Conservation (phyloP, 2,113 vertebrate species). For the Gambusia holbrooki region DNA sequence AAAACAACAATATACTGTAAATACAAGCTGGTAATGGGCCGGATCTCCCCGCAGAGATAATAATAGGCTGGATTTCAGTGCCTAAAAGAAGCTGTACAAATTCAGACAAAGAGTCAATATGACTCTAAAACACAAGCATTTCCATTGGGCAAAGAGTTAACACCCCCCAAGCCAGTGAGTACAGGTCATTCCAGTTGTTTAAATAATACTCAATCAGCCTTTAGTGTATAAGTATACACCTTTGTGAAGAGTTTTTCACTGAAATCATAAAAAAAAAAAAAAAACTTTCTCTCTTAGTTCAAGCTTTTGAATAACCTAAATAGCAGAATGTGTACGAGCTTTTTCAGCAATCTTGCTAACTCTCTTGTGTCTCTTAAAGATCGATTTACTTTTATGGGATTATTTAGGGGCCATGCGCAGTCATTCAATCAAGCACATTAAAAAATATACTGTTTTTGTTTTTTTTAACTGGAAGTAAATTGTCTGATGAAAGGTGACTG, state of each 20-base stretch:
- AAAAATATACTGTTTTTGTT: constrained; percentile 12
- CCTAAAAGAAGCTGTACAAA: neutral
- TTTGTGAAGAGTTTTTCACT: constrained; percentile 9
- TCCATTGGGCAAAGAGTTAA: constrained; percentile 21
- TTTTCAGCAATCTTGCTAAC: constrained; percentile 48
- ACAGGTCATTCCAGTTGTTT: constrained; percentile 35
- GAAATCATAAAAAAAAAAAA: constrained; percentile 28
- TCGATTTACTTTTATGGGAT: constrained; percentile 27
- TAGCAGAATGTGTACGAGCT: constrained; percentile 34
- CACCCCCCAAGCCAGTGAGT: constrained; percentile 12
- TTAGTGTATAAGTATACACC: constrained; percentile 10
- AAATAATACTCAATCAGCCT: constrained; percentile 67
- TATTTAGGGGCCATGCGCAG: constrained; percentile 28
- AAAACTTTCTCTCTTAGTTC: constrained; percentile 34
- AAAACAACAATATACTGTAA: constrained; percentile 48
- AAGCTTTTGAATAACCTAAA: constrained; percentile 43
- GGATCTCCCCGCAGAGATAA: neutral
- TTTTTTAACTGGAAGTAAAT: constrained; percentile 47
- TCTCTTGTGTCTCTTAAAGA: constrained; percentile 23
- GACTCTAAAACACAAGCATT: neutral
- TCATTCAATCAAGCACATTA: neutral
- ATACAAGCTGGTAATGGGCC: constrained; percentile 40
- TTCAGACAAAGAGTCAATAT: neutral
- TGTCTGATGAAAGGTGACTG: constrained; percentile 49
- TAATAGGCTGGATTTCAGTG: neutral